These are phyloP conservation scores for Proterorhinus semilunaris DNA, from an alignment of 2,113 vertebrate species.

Conservation along the genomic window DNA sequence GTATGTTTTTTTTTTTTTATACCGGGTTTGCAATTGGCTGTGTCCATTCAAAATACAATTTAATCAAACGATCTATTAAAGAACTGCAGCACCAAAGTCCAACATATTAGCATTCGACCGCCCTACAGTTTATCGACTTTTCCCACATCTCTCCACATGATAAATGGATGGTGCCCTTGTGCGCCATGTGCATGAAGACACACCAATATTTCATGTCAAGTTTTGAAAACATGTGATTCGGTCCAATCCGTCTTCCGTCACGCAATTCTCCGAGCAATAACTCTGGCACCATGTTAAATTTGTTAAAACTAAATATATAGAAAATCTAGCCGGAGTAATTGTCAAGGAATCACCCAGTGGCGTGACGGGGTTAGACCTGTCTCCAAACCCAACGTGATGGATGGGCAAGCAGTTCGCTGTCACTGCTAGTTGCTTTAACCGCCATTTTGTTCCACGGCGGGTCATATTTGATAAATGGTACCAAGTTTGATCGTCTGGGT, in stretches of 20 bases:
- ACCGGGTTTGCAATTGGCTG: no score
- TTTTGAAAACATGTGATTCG: slow-evolving; percentile 2
- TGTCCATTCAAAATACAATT: no score
- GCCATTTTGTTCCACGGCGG: slow-evolving; percentile 11
- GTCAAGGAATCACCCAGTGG: slow-evolving; percentile 21
- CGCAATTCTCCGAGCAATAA: slow-evolving; percentile 30
- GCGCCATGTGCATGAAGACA: neutral
- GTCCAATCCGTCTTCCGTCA: neutral
- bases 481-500: neutral
- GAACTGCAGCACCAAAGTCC: no score
- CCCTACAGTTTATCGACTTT: neutral
- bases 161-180: neutral
- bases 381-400: slow-evolving; percentile 41
- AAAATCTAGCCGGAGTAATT: slow-evolving; percentile 41
- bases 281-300: neutral
- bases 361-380: slow-evolving; percentile 28
- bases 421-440: slow-evolving; percentile 30
- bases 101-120: neutral
- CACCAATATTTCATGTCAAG: neutral
- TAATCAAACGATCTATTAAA: no score
- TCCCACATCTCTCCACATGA: neutral
- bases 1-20: no score
- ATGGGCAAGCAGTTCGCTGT: slow-evolving; percentile 31
- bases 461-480: slow-evolving; percentile 7
- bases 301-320: slow-evolving; percentile 44